Conservation (phyloP, 2,113 vertebrate species). For the Eleginops maclovinus region DNA sequence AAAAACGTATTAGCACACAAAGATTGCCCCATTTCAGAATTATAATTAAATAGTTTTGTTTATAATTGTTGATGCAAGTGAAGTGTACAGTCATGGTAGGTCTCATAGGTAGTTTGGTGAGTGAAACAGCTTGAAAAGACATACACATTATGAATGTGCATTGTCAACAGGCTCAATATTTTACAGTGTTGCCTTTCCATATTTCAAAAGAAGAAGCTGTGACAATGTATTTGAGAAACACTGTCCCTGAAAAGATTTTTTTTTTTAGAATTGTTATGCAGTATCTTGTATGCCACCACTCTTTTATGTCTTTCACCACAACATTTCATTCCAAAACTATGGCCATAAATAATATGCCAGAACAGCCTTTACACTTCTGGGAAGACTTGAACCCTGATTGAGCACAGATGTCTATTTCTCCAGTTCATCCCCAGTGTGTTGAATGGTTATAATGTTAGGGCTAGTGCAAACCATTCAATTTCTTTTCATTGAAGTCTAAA, state of each 20-base stretch:
- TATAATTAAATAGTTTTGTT: too few species aligned
- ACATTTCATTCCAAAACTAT: not conserved
- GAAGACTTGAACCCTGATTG: not conserved
- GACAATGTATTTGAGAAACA: conserved; percentile 52
- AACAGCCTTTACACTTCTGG: not conserved
- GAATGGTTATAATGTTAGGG: not conserved
- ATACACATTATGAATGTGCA: too few species aligned
- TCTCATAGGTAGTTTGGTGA: too few species aligned
- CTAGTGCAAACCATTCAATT: not conserved
- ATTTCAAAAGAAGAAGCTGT: conserved; percentile 68
- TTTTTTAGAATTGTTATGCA: conserved; percentile 14
- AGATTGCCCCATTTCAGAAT: too few species aligned
- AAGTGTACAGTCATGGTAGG: too few species aligned
- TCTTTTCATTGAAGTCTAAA: not conserved
- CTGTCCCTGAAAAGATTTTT: conserved; percentile 38
- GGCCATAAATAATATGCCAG: not conserved
- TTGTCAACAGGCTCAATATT: conserved; percentile 46
- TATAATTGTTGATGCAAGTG: too few species aligned
- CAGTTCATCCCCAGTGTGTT: not conserved
- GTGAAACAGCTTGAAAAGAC: too few species aligned
- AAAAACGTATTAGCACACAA: too few species aligned
- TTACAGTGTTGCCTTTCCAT: conserved; percentile 71
- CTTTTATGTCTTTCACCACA: conserved; percentile 7
- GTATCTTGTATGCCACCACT: conserved; percentile 9
- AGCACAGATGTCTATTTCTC: not conserved